phyloP scores from a whole-genome alignment of 2,113 vertebrate species.

The Lucifuga dentata region DNA sequence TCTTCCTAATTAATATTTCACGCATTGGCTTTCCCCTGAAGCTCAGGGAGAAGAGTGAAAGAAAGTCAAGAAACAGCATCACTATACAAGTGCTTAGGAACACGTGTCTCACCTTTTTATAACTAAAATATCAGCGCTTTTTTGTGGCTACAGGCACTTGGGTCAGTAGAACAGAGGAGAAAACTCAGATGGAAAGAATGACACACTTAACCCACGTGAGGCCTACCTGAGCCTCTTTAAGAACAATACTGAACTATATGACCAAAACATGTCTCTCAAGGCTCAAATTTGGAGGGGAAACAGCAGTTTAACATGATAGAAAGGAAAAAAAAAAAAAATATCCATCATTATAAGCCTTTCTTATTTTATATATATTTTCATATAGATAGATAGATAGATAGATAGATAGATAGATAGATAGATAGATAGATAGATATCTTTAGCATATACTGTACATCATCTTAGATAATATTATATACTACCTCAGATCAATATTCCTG shows the following conservation, averaged over 20 bases:
- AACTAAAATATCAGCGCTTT: slow-evolving; percentile 53
- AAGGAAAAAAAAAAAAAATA: no score
- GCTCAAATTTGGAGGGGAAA: no score
- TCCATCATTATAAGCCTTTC: no score
- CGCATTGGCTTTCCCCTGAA: slow-evolving; percentile 5
- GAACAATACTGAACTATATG: not conserved
- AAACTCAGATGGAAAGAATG: slow-evolving; percentile 44
- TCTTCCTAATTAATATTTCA: slow-evolving; percentile 3
- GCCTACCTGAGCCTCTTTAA: slow-evolving; percentile 10
- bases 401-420: no score
- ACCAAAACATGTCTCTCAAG: no score
- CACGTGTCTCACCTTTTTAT: slow-evolving; percentile 32
- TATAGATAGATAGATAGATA: no score
- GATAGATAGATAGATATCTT: no score
- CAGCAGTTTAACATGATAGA: no score
- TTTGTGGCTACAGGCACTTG: slow-evolving; percentile 51
- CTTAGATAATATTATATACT: no score
- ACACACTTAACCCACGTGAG: slow-evolving; percentile 27
- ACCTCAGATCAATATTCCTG: no score
- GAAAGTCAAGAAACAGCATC: slow-evolving; percentile 4
- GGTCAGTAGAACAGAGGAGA: slow-evolving; percentile 56
- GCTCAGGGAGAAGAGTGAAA: slow-evolving; percentile 10
- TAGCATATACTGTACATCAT: no score
- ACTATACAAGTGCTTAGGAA: slow-evolving; percentile 21
- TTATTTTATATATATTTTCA: no score